Evolutionary conservation across 2,797 vertebrate species (phyloP), one percentile per base, ranked within the genome.

Genomic region (Danio jaintianensis): DNA sequence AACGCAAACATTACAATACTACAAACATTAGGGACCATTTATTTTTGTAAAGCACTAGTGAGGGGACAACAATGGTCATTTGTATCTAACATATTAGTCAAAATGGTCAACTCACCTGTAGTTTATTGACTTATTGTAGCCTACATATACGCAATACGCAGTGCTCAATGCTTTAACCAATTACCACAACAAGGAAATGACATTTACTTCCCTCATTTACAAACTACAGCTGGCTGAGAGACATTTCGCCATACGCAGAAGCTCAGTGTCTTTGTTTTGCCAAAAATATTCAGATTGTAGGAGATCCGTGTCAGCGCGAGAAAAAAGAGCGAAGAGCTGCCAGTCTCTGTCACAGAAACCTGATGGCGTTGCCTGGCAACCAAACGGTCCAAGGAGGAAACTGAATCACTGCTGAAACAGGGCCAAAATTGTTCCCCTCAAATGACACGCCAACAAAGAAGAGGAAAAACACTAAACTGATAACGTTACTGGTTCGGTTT

Each of bases 301-400:
- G 8, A 48, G 15, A 67, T 48, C 36, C 6, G 42, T 59, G 45
- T 68, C 36, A 48, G 29, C 5, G 4, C 5, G 8, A 7, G 11
- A 29, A 40, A 77, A 85, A 81, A 48, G 43, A 5, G 6, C 38
- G 80, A 81, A 78, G 12, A 43, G 61, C 53, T 48, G 76, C 52
- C 82, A 79, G 29, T 29, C 74, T 80, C 56, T 71, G 29, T 79
- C 80, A 79, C 56, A 16, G 62, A 59, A 63, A 56, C 71, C 67
- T 58, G 29, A 72, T 77, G 36, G 5, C n/a, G 91, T 92, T 91
- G 90, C 90, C 84, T 90, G 50, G 91, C 89, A 91, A 92, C 91
- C 80, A 45, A 62, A 36, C 18, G 47, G 81, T 70, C 83, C 67
- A 29, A 64, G 22, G 62, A 86, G 62, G 74, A 75, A 68, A 77